Evolutionary conservation across 2,113 vertebrate species (phyloP).

Genomic region (Gyps fulvus): DNA sequence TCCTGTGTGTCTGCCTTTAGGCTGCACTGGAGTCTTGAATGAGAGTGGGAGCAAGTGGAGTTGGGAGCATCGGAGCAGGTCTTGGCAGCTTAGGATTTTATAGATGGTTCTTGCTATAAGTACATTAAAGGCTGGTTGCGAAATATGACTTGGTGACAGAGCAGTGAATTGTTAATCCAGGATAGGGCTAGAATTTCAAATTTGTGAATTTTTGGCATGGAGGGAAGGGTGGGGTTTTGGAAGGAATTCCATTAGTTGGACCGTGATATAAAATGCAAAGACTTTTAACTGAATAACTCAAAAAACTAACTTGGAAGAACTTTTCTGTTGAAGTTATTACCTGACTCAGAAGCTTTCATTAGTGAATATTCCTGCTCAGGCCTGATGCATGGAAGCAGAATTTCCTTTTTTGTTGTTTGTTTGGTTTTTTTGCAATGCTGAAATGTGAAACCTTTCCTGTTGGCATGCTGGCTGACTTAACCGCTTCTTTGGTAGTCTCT

Average conservation of each 20-base stretch:
- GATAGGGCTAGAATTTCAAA: conserved; percentile 32
- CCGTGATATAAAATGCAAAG: background rate
- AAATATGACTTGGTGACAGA: conserved; percentile 29
- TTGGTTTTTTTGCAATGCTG: background rate
- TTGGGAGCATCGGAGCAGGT: background rate
- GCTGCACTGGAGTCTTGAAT: background rate
- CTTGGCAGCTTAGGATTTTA: background rate
- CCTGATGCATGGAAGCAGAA: background rate
- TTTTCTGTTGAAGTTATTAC: background rate
- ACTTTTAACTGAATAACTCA: background rate
- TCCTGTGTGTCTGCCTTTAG: background rate
- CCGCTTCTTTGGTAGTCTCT: background rate
- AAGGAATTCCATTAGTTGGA: background rate
- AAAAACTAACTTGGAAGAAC: background rate
- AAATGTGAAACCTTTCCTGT: background rate
- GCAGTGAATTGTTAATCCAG: conserved; percentile 28
- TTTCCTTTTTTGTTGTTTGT: background rate
- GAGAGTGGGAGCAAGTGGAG: background rate
- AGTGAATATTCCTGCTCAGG: background rate
- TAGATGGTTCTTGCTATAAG: background rate
- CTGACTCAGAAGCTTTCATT: background rate
- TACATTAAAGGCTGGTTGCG: background rate
- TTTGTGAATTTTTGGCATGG: conserved; percentile 24
- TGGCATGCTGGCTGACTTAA: background rate
- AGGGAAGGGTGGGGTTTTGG: background rate